Conservation (phyloP, 2,113 vertebrate species). For the Natator depressus region DNA sequence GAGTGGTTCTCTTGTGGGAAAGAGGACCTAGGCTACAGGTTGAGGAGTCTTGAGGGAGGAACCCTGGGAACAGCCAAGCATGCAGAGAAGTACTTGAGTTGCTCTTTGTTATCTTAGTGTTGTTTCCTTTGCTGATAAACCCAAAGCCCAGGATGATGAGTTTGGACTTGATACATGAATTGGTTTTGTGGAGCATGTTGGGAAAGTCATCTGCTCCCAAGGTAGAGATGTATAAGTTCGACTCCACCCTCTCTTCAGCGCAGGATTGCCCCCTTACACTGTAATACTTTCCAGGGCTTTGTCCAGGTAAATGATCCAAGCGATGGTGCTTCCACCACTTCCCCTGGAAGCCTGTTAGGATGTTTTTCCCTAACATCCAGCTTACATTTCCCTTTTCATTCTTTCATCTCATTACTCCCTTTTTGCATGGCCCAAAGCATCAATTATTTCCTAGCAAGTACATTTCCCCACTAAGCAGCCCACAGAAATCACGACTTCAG, state of each 20-base stretch:
- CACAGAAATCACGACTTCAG: slow-evolving; percentile 35
- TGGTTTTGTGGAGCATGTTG: neutral
- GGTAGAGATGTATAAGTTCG: neutral
- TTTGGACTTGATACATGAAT: neutral
- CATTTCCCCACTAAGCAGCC: slow-evolving; percentile 37
- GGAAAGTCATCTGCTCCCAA: neutral
- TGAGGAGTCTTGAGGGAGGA: neutral
- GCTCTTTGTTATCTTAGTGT: neutral
- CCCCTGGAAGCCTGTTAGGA: slow-evolving; percentile 52
- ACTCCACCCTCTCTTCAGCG: neutral
- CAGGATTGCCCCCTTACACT: slow-evolving; percentile 12
- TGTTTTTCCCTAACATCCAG: slow-evolving; percentile 42
- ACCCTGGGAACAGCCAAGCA: neutral
- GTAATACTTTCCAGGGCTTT: slow-evolving; percentile 48
- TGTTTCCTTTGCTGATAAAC: neutral
- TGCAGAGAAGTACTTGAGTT: neutral
- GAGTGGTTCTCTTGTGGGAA: neutral
- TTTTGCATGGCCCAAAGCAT: slow-evolving; percentile 19
- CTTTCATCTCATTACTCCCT: slow-evolving; percentile 53
- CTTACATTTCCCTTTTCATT: slow-evolving; percentile 43
- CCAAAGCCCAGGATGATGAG: neutral
- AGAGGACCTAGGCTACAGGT: neutral
- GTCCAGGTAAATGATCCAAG: slow-evolving; percentile 44
- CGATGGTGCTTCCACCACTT: slow-evolving; percentile 23
- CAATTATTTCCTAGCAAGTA: slow-evolving; percentile 11